phyloP scores from a whole-genome alignment of 2,888 invertebrate genomes.

The Drosophila koepferae region DNA sequence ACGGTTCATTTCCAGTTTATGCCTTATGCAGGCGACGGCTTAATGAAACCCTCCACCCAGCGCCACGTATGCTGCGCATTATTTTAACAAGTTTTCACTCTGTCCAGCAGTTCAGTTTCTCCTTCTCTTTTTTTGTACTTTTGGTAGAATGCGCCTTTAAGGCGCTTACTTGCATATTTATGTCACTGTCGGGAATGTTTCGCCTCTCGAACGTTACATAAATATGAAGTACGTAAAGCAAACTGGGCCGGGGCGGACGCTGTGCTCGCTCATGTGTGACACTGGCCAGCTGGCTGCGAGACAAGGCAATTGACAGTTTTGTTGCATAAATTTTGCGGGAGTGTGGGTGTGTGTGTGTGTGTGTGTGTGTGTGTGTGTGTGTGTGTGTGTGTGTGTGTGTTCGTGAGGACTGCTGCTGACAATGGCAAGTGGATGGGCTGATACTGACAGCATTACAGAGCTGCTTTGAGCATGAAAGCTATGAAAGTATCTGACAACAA shows the following conservation, averaged over 20 bases:
- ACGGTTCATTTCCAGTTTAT: slow-evolving; percentile 54
- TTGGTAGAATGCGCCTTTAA: slow-evolving; percentile 56
- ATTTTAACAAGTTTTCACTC: slow-evolving; percentile 66
- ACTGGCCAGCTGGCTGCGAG: slow-evolving; percentile 61
- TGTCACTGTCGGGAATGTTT: slow-evolving; percentile 67
- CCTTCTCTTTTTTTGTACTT: slow-evolving; percentile 8
- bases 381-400: neutral
- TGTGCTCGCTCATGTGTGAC: slow-evolving; percentile 63
- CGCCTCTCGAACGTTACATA: slow-evolving; percentile 48
- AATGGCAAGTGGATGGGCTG: slow-evolving; percentile 35
- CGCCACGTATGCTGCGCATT: slow-evolving; percentile 47
- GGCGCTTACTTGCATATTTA: slow-evolving; percentile 79
- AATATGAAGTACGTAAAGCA: slow-evolving; percentile 39
- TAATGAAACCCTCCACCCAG: slow-evolving; percentile 43
- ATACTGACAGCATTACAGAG: slow-evolving; percentile 48
- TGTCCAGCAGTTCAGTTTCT: slow-evolving; percentile 4
- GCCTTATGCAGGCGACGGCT: slow-evolving; percentile 70
- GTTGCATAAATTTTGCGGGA: slow-evolving; percentile 65
- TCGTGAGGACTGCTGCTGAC: slow-evolving; percentile 29
- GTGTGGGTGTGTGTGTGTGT: neutral
- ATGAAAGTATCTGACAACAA: slow-evolving; percentile 39
- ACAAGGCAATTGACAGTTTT: slow-evolving; percentile 66
- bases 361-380: neutral
- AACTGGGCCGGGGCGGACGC: neutral
- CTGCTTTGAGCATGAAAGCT: neutral